phyloP scores from a whole-genome alignment of 1,140 invertebrate genomes.

The Teleopsis dalmanni region DNA sequence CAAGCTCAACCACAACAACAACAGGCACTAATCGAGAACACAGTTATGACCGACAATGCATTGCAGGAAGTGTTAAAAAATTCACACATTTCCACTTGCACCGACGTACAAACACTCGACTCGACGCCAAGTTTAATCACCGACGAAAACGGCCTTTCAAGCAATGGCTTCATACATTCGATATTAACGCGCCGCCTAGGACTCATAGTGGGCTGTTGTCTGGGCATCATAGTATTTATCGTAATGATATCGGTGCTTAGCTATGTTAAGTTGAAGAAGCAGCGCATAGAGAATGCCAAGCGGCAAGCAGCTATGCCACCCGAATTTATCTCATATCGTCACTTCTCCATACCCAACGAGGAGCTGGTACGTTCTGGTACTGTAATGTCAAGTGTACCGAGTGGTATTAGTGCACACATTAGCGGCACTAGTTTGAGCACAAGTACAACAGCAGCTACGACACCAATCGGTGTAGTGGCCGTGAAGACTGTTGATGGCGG shows the following conservation, averaged over 20 bases:
- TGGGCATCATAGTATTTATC: conserved; percentile 78
- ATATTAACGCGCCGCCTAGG: conserved; percentile 70
- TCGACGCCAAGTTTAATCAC: conserved; percentile 56
- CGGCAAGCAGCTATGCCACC: conserved; percentile 52
- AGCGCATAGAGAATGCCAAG: conserved; percentile 61
- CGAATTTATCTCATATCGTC: conserved; percentile 67
- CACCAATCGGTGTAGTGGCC: conserved; percentile 24
- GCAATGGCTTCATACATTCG: conserved; percentile 55
- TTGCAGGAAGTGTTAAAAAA: conserved; percentile 61
- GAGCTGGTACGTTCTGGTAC: conserved; percentile 28
- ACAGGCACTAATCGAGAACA: conserved; percentile 26
- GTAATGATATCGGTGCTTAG: conserved; percentile 73
- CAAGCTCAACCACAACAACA: conserved; percentile 18
- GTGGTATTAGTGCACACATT: conserved; percentile 40
- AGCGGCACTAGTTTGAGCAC: conserved; percentile 39
- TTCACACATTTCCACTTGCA: conserved; percentile 65
- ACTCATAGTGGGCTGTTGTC: conserved; percentile 73
- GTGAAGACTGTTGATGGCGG: too few relatives aligned
- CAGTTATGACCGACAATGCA: conserved; percentile 43
- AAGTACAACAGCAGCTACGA: conserved; percentile 29
- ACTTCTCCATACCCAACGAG: conserved; percentile 53
- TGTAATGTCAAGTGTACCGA: conserved; percentile 35
- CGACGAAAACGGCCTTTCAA: conserved; percentile 57
- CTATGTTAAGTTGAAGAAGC: conserved; percentile 79
- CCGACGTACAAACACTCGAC: conserved; percentile 67